A percentile compares a stretch with the other conserved stretches of the same genome.
These are phyloP conservation scores for Zenarchopterus dispar DNA, from an alignment of 2,797 vertebrate species.

Conservation along the genomic window DNA sequence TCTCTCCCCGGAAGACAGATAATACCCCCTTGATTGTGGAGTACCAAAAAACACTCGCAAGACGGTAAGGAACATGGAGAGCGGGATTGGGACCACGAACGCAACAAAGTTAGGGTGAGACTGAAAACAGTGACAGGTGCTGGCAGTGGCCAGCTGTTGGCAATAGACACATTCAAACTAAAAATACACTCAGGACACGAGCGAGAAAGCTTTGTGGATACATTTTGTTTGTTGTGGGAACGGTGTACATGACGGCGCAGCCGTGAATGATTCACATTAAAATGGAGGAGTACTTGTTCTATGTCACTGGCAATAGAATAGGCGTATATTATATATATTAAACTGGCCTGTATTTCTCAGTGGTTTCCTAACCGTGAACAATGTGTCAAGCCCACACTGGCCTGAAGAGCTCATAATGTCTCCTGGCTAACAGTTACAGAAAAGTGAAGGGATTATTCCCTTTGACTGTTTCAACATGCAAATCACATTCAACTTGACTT, in stretches of 20 bases:
- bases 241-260: conserved; percentile 4
- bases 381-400: conserved; percentile 26
- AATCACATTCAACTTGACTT: conserved; percentile 45
- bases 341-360: too few species aligned
- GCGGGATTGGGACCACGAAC: conserved; percentile 32
- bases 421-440: conserved; percentile 56
- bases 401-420: conserved; percentile 48
- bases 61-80: conserved; percentile 44
- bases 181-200: conserved; percentile 36
- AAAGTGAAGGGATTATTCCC: conserved; percentile 30
- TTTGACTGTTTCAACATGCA: conserved; percentile 52
- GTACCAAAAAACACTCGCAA: conserved; percentile 64
- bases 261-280: too few species aligned
- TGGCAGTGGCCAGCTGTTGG: conserved; percentile 40
- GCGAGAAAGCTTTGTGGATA: conserved; percentile 38
- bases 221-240: conserved; percentile 19
- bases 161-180: conserved; percentile 50
- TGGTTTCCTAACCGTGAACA: conserved; percentile 20
- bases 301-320: too few species aligned
- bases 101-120: conserved; percentile 22
- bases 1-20: conserved; percentile 74
- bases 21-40: conserved; percentile 81
- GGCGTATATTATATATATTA: too few species aligned
- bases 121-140: conserved; percentile 65
- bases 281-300: too few species aligned